Base-by-base conservation (phyloP, 2,113 vertebrate genomes). In the Clupea harengus region DNA sequence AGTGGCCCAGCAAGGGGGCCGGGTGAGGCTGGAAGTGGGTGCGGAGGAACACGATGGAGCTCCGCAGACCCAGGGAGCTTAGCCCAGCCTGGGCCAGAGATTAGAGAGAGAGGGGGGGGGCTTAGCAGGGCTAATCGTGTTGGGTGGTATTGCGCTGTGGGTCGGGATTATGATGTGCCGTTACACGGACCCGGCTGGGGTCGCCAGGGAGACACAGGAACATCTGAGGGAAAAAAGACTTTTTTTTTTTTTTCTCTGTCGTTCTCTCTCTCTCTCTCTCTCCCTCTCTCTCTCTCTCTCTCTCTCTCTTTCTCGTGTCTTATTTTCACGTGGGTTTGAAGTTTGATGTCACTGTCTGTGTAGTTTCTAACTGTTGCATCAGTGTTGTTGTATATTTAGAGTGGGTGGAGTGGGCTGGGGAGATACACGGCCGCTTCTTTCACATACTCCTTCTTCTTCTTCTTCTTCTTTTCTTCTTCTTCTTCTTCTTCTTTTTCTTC, bases 41-140 rank as follows among this genome's bases (percentile, higher is more conserved):
- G 64, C 54, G 44, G 39, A 45, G 81, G 18, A 3, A 47, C 81
- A 44, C 49, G 60, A 8, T 10, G 45, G 78, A 82, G 28, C 49
- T 45, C 82, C n/a, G 57, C 8, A 46, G 82, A 82, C 78, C 78
- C 64, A n/a, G 32, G 81, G 57, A 83, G 45, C 82, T 83, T 81
- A 87, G 50, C 86, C 75, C 80, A 47, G 86, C 87, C 87, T 78
- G 13, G 85, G 46, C 72, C 20, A 54, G 83, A 84, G 86, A 87
- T 82, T 81, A 84, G 39, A 13, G 17, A 18, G 20, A 60, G 9
- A 75, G 67, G 15, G 32, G 81, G 86, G 86, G 82, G 87, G 87
- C 67, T 89, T 87, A 88, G 82, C 45, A 78, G 86, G 60, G 86
- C 84, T 88, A 84, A 91, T 91, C 84, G 25, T 54, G 81, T 54